A percentile compares a stretch with the other conserved stretches of the same genome.
Conservation (phyloP, 2,888 invertebrate species). For the Meganola albula region DNA sequence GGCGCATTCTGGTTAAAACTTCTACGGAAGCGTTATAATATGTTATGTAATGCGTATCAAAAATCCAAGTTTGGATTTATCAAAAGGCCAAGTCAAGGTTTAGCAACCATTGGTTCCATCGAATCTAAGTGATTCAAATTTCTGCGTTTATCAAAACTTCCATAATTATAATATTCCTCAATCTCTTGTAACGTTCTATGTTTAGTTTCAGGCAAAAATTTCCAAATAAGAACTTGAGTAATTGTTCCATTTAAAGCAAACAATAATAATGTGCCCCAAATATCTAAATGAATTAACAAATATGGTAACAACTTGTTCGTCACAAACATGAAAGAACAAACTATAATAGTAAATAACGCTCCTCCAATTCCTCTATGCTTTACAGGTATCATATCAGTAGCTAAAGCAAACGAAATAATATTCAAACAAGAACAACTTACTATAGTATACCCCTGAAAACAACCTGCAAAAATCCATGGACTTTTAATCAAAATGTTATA, state of each 20-base stretch:
- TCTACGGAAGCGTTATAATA: too few relatives aligned
- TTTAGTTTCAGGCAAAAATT: conserved; percentile 26
- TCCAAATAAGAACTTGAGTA: conserved; percentile 16
- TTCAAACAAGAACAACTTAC: conserved; percentile 14
- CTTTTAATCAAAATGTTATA: conserved; percentile 1
- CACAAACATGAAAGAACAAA: conserved; percentile 12
- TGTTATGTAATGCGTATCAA: too few relatives aligned
- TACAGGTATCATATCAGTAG: conserved; percentile 25
- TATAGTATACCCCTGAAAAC: conserved; percentile 9
- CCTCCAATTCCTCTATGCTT: conserved; percentile 26
- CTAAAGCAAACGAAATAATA: conserved; percentile 13
- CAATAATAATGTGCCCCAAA: conserved; percentile 17
- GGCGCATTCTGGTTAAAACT: too few relatives aligned
- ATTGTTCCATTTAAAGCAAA: conserved; percentile 3
- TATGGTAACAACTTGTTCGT: conserved; percentile 19
- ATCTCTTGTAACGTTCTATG: conserved; percentile 21
- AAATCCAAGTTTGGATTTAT: too few relatives aligned
- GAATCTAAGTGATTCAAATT: conserved; percentile 6
- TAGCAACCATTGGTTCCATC: conserved; percentile 8
- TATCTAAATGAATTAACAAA: conserved; percentile 8
- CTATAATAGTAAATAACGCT: conserved; percentile 12
- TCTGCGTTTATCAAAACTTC: conserved; percentile 8
- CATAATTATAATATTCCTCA: conserved; percentile 3
- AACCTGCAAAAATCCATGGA: conserved; percentile 5
- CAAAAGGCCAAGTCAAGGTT: too few relatives aligned